These are phyloP conservation scores for Drosophila nasuta DNA, from an alignment of 1,140 invertebrate species.

Conservation along the genomic window DNA sequence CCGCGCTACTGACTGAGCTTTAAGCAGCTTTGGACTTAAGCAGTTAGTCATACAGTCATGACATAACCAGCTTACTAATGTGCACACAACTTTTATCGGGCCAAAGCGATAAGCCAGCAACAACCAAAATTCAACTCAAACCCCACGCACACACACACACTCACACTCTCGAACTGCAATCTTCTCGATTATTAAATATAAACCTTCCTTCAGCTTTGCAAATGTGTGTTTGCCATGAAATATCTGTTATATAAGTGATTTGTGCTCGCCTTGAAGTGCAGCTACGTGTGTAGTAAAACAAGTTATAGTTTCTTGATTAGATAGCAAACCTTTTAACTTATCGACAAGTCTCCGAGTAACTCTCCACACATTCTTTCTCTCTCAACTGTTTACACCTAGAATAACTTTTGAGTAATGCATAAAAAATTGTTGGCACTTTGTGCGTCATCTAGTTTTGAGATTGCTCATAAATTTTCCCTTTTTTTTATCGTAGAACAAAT, in stretches of 20 bases:
- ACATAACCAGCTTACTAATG: conserved; percentile 33
- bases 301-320: conserved; percentile 42
- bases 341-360: not conserved
- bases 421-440: not conserved
- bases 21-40: conserved; percentile 29
- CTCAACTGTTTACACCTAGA: not conserved
- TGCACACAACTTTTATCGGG: conserved; percentile 28
- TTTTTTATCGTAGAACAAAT: not conserved
- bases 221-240: conserved; percentile 10
- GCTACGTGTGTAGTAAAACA: conserved; percentile 1
- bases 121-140: conserved; percentile 24
- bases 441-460: too few relatives aligned
- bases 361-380: not conserved
- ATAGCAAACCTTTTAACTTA: conserved; percentile 39
- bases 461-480: not conserved
- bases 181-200: conserved; percentile 41
- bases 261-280: conserved; percentile 28
- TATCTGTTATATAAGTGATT: too few relatives aligned
- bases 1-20: conserved; percentile 6
- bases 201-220: conserved; percentile 25
- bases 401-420: not conserved
- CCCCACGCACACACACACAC: not conserved
- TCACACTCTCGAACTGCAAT: conserved; percentile 21
- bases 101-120: conserved; percentile 28
- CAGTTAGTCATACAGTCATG: conserved; percentile 36